Base-by-base conservation (phyloP, 2,888 invertebrate species). In the Ophioninae sp. region DNA sequence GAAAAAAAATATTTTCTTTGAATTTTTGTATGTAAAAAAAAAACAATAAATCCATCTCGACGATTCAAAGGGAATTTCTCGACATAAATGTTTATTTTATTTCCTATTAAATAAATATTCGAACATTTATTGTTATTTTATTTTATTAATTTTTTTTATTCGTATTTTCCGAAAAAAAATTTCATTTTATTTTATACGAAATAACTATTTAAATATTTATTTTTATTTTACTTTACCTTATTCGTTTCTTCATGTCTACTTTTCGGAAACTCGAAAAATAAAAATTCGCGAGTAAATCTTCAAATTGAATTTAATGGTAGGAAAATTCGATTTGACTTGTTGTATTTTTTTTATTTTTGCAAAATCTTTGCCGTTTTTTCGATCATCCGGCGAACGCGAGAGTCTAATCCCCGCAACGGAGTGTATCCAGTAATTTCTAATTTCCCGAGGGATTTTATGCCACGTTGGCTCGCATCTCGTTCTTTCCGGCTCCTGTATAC, bases 381-480 rank as follows among this genome's bases (percentile, higher is more conserved):
- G 23, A 77, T 30, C 20, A 61, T 59, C n/a, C 51, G 64, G 23
- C 7, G 44, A 7, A 44, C 39, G 76, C 17, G 13, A 51, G 61
- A 44, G 61, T 13, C 41, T 76, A 61, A 68, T 69, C 20, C 77
- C 51, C 61, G 13, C 13, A 10, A 51, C 30, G 2, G 51, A 13
- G 75, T 76, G n/a, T 72, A 72, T 79, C 75, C 79, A 37, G 76
- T 73, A 79, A 83, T 83, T 83, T 80, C 68, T 80, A 73, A 83
- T 80, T 80, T 83, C 79, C 83, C 83, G n/a, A 63, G 64, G 68
- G 83, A 67, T 73, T 80, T 77, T 59, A 71, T 76, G 72, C 71
- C 74, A 74, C 71, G 79, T 75, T 79, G 61, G 65, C 9, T 23
- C 37, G 56, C 65, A 39, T 72, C 75, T 79, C 58, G 20, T 69